phyloP scores from a whole-genome alignment of 2,113 vertebrate genomes.

The Barbus barbus region DNA sequence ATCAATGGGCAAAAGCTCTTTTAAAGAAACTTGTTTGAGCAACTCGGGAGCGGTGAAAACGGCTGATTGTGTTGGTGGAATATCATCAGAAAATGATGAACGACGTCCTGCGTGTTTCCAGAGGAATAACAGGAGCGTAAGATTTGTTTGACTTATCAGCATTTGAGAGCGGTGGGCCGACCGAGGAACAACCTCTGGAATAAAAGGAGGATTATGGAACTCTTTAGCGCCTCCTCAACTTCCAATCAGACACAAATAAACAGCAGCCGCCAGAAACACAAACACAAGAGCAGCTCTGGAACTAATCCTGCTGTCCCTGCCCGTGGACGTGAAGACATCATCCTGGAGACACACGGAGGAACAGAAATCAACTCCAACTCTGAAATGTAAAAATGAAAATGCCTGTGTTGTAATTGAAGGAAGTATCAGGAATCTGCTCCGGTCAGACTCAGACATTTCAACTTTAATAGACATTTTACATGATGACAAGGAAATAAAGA shows the following conservation, averaged over 20 bases:
- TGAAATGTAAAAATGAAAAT: not conserved
- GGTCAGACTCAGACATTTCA: not conserved
- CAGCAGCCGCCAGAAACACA: constrained; percentile 61
- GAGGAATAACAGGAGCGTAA: constrained; percentile 72
- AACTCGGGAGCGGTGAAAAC: not conserved
- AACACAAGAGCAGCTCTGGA: constrained; percentile 52
- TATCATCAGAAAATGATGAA: constrained; percentile 7
- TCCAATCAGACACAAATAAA: constrained; percentile 74
- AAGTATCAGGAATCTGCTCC: not conserved
- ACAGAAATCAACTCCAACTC: not conserved
- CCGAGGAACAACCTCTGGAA: constrained; percentile 71
- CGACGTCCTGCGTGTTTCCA: constrained; percentile 4
- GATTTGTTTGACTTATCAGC: constrained; percentile 75
- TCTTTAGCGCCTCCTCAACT: constrained; percentile 65
- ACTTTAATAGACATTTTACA: not conserved
- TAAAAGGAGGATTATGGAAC: constrained; percentile 77
- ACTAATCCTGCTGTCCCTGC: constrained; percentile 55
- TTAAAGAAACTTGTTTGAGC: not conserved
- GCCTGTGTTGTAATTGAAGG: not conserved
- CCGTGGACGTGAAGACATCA: constrained; percentile 45
- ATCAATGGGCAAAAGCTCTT: not conserved
- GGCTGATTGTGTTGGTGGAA: not conserved
- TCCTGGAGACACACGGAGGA: not conserved
- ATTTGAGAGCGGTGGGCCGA: constrained; percentile 63
- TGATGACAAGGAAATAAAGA: not conserved